phyloP scores from a whole-genome alignment of 2,113 vertebrate species.

The Notiomystis cincta region DNA sequence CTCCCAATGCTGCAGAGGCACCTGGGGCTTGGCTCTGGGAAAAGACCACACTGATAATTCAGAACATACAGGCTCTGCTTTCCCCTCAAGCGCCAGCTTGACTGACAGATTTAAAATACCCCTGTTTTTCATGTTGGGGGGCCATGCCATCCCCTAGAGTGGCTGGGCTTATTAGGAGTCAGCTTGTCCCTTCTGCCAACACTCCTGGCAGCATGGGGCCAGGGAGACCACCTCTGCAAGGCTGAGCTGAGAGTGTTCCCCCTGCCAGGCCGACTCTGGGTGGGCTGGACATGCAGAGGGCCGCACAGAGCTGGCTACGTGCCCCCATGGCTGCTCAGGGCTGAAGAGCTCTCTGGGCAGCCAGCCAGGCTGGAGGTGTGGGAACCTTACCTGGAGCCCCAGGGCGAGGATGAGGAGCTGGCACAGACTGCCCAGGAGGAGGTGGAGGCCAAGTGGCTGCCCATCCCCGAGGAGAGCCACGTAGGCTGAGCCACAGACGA shows the following conservation, averaged over 20 bases:
- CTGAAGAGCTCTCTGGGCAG: accelerated
- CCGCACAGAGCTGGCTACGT: accelerated
- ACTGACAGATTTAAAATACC: neutral
- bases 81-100: neutral
- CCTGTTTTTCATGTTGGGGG: neutral
- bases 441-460: neutral
- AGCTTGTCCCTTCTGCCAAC: neutral
- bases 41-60: neutral
- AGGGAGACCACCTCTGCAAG: neutral
- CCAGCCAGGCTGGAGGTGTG: neutral
- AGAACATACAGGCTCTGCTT: neutral
- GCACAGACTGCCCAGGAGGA: constrained; percentile 34
- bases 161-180: neutral
- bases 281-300: neutral
- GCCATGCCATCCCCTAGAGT: accelerated
- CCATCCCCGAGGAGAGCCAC: neutral
- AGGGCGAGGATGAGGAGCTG: constrained; percentile 53
- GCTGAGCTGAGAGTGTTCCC: neutral
- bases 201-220: accelerated
- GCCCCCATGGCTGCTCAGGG: accelerated
- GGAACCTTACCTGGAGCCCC: constrained; percentile 44
- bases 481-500: constrained; percentile 15
- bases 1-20: neutral
- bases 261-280: accelerated
- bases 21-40: neutral